Percentiles rank a stretch among this genome's conserved stretches.
Evolutionary conservation across 1,140 invertebrate genomes (phyloP).

Genomic region (Myzus persicae): DNA sequence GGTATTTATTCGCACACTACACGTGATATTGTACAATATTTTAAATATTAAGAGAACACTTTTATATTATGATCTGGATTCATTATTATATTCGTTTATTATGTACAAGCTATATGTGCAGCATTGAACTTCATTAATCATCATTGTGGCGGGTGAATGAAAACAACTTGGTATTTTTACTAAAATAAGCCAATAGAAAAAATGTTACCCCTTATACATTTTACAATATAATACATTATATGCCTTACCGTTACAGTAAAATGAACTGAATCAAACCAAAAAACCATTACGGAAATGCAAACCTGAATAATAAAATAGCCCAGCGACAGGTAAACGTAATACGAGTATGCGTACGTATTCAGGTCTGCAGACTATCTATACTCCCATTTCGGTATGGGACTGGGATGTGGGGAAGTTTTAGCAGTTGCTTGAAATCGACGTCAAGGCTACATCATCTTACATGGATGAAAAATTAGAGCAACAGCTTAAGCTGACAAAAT

Average conservation of each 20-base stretch:
- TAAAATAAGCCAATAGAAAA: background rate
- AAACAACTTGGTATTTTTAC: background rate
- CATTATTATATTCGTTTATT: background rate
- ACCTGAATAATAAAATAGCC: background rate
- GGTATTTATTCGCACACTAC: background rate
- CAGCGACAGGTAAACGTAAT: background rate
- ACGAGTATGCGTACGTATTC: no score
- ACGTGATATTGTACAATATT: background rate
- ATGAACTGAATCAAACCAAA: background rate
- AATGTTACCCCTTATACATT: background rate
- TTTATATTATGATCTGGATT: background rate
- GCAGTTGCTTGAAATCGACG: background rate
- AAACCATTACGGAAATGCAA: background rate
- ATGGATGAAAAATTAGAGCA: background rate
- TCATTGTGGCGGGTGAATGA: background rate
- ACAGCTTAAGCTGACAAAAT: background rate
- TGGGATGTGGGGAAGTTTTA: background rate
- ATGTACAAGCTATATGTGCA: background rate
- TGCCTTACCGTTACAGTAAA: background rate
- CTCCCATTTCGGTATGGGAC: background rate
- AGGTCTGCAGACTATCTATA: background rate
- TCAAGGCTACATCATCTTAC: background rate
- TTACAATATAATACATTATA: background rate
- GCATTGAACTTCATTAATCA: background rate
- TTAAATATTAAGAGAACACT: background rate